Conservation (phyloP, 2,888 invertebrate genomes). For the Congeria kusceri region DNA sequence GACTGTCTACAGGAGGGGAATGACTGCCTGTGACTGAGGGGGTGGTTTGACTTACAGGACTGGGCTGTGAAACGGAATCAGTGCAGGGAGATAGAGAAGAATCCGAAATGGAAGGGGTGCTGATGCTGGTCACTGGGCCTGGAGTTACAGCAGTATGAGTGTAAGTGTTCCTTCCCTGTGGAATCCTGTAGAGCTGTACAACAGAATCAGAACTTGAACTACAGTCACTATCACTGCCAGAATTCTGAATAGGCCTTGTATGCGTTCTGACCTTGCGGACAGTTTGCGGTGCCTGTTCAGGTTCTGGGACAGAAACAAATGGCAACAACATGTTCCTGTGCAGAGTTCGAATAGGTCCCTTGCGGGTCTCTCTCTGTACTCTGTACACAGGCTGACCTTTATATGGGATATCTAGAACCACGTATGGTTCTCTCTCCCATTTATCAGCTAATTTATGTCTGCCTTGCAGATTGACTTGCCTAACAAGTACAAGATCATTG, state of each 20-base stretch:
- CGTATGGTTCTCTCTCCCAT: background rate
- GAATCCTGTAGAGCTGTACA: background rate
- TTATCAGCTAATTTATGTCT: constrained; percentile 3
- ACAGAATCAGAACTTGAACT: background rate
- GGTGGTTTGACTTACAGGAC: too few relatives aligned
- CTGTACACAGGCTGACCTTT: constrained; percentile 4
- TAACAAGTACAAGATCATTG: background rate
- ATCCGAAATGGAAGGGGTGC: too few relatives aligned
- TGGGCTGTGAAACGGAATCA: too few relatives aligned
- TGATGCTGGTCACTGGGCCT: too few relatives aligned
- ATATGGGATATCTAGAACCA: background rate
- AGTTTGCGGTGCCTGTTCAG: background rate
- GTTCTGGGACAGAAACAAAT: background rate
- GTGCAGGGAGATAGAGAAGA: too few relatives aligned
- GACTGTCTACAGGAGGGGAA: too few relatives aligned
- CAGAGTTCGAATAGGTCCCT: constrained; percentile 4
- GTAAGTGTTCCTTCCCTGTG: background rate
- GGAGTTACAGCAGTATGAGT: too few relatives aligned
- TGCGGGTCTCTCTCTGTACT: background rate
- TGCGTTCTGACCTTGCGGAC: background rate
- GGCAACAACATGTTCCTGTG: background rate
- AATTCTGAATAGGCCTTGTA: background rate
- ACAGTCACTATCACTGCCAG: background rate
- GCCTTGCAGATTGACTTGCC: constrained; percentile 1
- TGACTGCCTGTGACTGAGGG: too few relatives aligned